Percentiles rank a stretch among this genome's conserved stretches.
Evolutionary conservation across 2,113 vertebrate genomes (phyloP).

Genomic region (Galbula dea): DNA sequence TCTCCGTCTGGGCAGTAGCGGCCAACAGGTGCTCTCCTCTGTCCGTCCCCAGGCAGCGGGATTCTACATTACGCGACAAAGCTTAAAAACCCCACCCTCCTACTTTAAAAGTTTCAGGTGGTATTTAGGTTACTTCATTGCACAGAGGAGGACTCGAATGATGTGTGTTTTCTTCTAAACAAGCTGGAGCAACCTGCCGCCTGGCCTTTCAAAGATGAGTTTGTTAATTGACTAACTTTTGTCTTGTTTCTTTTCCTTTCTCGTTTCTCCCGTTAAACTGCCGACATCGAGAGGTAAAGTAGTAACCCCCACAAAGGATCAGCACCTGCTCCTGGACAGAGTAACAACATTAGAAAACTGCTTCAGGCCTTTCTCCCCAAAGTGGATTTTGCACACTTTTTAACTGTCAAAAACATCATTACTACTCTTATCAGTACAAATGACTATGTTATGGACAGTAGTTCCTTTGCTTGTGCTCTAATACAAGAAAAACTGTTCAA

Average conservation of each 20-base stretch:
- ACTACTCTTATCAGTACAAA: fast-evolving
- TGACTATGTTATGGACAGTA: fast-evolving
- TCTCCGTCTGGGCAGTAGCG: too few species aligned
- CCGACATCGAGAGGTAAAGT: too few species aligned
- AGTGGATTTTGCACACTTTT: not conserved
- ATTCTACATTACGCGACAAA: fast-evolving
- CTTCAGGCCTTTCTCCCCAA: not conserved
- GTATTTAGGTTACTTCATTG: fast-evolving
- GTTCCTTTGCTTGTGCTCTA: not conserved
- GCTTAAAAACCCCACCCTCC: fast-evolving
- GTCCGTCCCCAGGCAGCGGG: fast-evolving
- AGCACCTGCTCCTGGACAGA: not conserved
- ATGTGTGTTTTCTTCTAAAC: fast-evolving
- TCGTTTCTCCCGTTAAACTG: fast-evolving
- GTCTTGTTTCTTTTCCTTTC: fast-evolving
- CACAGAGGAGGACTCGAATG: not conserved
- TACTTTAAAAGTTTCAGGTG: too few species aligned
- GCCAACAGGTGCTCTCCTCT: fast-evolving
- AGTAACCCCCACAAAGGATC: fast-evolving
- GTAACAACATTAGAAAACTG: fast-evolving
- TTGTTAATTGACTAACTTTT: fast-evolving
- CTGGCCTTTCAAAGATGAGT: not conserved
- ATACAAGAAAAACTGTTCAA: not conserved
- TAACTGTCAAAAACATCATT: not conserved
- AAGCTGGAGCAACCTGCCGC: not conserved